Percentiles rank a stretch among this genome's conserved stretches.
These are phyloP conservation scores for Araneus ventricosus DNA, from an alignment of 1,140 invertebrate species.

Conservation along the genomic window DNA sequence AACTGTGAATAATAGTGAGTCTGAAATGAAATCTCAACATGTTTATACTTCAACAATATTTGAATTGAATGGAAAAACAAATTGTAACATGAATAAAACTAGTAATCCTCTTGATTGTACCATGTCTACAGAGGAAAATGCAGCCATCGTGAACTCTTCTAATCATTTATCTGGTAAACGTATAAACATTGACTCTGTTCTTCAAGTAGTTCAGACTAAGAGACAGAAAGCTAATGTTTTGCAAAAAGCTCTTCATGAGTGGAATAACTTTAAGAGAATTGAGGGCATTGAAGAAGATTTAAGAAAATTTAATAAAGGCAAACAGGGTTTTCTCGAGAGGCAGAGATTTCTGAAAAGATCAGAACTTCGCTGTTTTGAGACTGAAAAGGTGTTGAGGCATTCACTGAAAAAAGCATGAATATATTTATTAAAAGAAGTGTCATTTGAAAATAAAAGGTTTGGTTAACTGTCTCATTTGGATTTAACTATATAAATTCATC, in stretches of 20 bases:
- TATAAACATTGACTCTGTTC: neutral
- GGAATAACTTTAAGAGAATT: conserved; percentile 91
- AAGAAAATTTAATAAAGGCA: conserved; percentile 90
- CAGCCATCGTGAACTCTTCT: neutral
- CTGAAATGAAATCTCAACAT: neutral
- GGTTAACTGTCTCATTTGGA: no score
- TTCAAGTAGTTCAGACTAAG: conserved; percentile 69
- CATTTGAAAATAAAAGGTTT: neutral
- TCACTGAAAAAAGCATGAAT: conserved; percentile 7
- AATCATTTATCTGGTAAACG: neutral
- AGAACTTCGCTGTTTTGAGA: conserved; percentile 94
- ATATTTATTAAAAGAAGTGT: neutral
- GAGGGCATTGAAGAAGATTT: conserved; percentile 94
- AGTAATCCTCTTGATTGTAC: neutral
- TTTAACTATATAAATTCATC: no score
- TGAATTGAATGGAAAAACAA: conserved; percentile 3
- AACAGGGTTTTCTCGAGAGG: conserved; percentile 92
- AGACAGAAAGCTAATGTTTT: conserved; percentile 75
- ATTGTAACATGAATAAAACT: neutral
- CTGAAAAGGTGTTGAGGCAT: conserved; percentile 84
- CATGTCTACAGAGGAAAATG: neutral
- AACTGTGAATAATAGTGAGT: neutral
- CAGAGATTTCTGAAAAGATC: conserved; percentile 93
- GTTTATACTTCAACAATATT: neutral
- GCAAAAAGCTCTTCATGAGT: conserved; percentile 96